phyloP scores from a whole-genome alignment of 2,888 invertebrate genomes.

The Charanyca ferruginea region DNA sequence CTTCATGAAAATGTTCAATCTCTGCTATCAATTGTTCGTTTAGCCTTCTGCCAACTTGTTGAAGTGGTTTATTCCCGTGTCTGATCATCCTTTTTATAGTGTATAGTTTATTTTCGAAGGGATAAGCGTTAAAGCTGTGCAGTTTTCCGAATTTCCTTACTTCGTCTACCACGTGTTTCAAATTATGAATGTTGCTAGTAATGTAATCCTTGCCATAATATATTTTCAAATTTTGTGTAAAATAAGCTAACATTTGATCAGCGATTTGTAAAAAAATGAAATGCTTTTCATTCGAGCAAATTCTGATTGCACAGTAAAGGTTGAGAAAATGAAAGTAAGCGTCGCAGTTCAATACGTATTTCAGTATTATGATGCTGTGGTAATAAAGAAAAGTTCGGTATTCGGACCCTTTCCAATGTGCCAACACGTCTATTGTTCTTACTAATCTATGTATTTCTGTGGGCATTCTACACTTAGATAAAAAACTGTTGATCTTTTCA shows the following conservation, averaged over 20 bases:
- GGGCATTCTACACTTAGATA: constrained; percentile 10
- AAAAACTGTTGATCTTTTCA: constrained; percentile 25
- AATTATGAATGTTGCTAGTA: constrained; percentile 11
- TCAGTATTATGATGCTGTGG: constrained; percentile 10
- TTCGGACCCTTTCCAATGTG: constrained; percentile 29
- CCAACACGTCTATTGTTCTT: neutral
- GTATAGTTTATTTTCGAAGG: constrained; percentile 14
- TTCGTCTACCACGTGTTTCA: constrained; percentile 3
- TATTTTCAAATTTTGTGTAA: constrained; percentile 5
- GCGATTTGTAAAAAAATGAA: constrained; percentile 6
- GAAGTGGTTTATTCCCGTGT: constrained; percentile 10
- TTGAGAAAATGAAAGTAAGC: constrained; percentile 14
- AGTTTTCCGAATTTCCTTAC: constrained; percentile 6
- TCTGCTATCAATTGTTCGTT: neutral
- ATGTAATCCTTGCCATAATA: constrained; percentile 14
- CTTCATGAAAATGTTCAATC: neutral
- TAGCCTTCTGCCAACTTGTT: neutral
- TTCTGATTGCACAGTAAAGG: constrained; percentile 24
- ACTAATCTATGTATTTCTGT: constrained; percentile 18
- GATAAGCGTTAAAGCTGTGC: constrained; percentile 11
- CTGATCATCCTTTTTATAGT: constrained; percentile 4
- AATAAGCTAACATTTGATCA: constrained; percentile 4
- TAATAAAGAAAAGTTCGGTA: constrained; percentile 22
- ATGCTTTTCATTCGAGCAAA: constrained; percentile 18
- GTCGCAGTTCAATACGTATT: neutral